A percentile compares a stretch with the other conserved stretches of the same genome.
Evolutionary conservation across 2,888 invertebrate species (phyloP).

Genomic region (Cephus pulcher): DNA sequence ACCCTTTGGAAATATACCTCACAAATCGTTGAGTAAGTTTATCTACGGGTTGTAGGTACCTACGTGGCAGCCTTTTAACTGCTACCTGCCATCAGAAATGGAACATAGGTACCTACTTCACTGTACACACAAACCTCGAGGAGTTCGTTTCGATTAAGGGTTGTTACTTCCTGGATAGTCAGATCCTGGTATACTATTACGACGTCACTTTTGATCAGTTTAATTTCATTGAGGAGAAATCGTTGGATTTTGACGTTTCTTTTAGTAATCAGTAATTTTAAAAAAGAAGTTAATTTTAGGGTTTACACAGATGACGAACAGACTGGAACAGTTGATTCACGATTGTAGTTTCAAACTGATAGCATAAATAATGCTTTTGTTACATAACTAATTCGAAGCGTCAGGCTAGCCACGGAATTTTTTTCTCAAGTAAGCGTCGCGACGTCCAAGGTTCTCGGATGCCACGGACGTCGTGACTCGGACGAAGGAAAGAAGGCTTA

Average conservation of each 20-base stretch:
- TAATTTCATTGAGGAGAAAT: neutral
- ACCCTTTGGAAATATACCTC: neutral
- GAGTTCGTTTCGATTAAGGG: neutral
- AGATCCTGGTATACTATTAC: neutral
- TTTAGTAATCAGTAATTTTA: neutral
- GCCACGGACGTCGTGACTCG: neutral
- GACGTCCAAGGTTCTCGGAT: neutral
- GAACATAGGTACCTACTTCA: neutral
- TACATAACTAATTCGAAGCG: neutral
- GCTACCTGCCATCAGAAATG: neutral
- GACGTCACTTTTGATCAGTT: neutral
- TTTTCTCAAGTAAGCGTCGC: neutral
- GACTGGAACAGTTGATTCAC: neutral
- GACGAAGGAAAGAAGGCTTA: neutral
- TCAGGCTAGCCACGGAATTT: neutral
- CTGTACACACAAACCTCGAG: neutral
- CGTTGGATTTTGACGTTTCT: neutral
- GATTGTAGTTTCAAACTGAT: neutral
- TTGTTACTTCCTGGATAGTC: neutral
- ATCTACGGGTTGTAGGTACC: neutral
- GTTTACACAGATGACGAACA: neutral
- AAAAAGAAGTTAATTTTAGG: neutral
- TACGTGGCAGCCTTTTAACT: neutral
- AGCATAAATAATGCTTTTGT: neutral
- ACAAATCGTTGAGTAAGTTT: neutral